Evolutionary conservation across 2,113 vertebrate species (phyloP).

Genomic region (Columba livia): DNA sequence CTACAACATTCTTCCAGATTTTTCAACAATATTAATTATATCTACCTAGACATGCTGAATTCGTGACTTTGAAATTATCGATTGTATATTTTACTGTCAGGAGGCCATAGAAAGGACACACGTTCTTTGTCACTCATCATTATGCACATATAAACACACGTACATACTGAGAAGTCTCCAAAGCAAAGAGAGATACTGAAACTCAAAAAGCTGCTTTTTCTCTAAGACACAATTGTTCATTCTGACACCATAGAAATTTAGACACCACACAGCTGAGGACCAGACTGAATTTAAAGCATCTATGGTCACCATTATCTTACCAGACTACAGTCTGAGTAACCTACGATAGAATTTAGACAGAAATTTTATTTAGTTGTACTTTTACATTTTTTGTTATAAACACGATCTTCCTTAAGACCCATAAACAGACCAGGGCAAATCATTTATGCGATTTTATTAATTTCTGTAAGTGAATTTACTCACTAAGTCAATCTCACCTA

Average conservation of each 20-base stretch:
- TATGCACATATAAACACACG: rapidly evolving
- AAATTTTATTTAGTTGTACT: background rate
- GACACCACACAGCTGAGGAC: background rate
- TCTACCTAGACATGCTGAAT: rapidly evolving
- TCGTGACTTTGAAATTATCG: background rate
- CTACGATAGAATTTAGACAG: background rate
- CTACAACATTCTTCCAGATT: background rate
- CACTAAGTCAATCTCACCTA: background rate
- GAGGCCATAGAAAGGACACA: background rate
- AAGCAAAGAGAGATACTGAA: background rate
- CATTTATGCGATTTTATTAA: background rate
- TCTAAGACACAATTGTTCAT: background rate
- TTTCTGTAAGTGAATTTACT: background rate
- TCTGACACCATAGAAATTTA: background rate
- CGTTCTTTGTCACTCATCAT: rapidly evolving
- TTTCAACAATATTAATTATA: background rate
- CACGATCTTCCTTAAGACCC: background rate
- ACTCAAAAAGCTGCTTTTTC: background rate
- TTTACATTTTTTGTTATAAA: background rate
- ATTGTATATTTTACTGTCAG: background rate
- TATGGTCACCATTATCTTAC: background rate
- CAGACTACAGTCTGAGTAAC: background rate
- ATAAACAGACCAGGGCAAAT: background rate
- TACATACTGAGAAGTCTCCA: background rate
- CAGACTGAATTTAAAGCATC: background rate